Conservation (phyloP, 2,888 invertebrate genomes). For the Endotricha flammealis region DNA sequence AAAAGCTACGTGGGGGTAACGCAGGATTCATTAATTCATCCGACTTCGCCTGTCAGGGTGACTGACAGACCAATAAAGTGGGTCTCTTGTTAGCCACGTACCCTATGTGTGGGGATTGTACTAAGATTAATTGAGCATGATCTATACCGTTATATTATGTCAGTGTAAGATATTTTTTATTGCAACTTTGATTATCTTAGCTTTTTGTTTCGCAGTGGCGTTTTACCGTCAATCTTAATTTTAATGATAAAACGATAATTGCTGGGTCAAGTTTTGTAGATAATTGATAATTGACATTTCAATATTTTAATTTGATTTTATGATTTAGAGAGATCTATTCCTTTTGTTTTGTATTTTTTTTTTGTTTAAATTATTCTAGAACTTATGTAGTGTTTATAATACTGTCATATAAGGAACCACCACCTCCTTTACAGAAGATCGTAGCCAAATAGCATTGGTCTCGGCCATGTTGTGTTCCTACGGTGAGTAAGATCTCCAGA, state of each 20-base stretch:
- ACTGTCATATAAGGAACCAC: too few species aligned
- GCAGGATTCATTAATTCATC: constrained; percentile 23
- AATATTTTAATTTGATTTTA: not conserved
- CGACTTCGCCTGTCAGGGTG: constrained; percentile 27
- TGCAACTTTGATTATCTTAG: constrained; percentile 6
- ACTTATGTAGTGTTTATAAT: too few species aligned
- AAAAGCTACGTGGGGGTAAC: constrained; percentile 1
- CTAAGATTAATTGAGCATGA: constrained; percentile 34
- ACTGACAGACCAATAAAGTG: constrained; percentile 47
- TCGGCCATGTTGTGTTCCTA: too few species aligned
- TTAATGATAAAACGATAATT: not conserved
- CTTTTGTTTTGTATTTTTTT: too few species aligned
- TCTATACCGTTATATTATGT: constrained; percentile 17
- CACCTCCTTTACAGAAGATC: too few species aligned
- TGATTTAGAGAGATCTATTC: too few species aligned
- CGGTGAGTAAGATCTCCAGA: too few species aligned
- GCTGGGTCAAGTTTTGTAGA: not conserved
- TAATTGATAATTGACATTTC: not conserved
- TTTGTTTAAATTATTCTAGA: too few species aligned
- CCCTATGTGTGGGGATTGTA: constrained; percentile 40
- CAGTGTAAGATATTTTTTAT: constrained; percentile 4
- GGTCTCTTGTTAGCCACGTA: constrained; percentile 14
- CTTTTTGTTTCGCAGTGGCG: constrained; percentile 5
- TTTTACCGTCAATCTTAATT: constrained; percentile 7
- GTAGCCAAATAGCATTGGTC: too few species aligned